phyloP scores from a whole-genome alignment of 2,888 invertebrate species.

The Drosophila gaucha region DNA sequence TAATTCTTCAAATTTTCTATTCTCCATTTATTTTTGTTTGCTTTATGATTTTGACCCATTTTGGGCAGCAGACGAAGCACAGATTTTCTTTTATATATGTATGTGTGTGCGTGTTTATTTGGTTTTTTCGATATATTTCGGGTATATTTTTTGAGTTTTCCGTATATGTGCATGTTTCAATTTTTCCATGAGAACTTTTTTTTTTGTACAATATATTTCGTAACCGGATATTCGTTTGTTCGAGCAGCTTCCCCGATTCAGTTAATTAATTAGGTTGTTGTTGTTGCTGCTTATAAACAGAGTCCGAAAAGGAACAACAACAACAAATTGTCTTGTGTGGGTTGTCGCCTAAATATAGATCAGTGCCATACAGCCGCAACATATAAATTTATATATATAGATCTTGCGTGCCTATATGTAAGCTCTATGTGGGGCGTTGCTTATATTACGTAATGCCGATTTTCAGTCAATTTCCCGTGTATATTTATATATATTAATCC shows the following conservation, averaged over 20 bases:
- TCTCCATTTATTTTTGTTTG: slow-evolving; percentile 17
- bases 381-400: no score
- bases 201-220: slow-evolving; percentile 30
- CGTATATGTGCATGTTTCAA: slow-evolving; percentile 65
- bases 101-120: slow-evolving; percentile 19
- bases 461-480: slow-evolving; percentile 39
- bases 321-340: slow-evolving; percentile 72
- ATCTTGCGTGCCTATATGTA: slow-evolving; percentile 46
- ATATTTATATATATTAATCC: no score
- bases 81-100: slow-evolving; percentile 10
- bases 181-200: slow-evolving; percentile 47
- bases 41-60: slow-evolving; percentile 62
- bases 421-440: slow-evolving; percentile 70
- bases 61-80: slow-evolving; percentile 34
- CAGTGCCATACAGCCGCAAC: slow-evolving; percentile 58
- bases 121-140: slow-evolving; percentile 17
- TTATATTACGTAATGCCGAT: slow-evolving; percentile 71
- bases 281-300: slow-evolving; percentile 40
- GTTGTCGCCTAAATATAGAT: slow-evolving; percentile 78
- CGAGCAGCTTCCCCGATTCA: slow-evolving; percentile 44
- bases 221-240: slow-evolving; percentile 67
- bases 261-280: slow-evolving; percentile 64
- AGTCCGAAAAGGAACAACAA: slow-evolving; percentile 19
- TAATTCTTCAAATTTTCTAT: slow-evolving; percentile 10
- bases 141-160: slow-evolving; percentile 36